These are phyloP conservation scores for Lordiphosa stackelbergi DNA, from an alignment of 1,140 invertebrate genomes.

Conservation along the genomic window DNA sequence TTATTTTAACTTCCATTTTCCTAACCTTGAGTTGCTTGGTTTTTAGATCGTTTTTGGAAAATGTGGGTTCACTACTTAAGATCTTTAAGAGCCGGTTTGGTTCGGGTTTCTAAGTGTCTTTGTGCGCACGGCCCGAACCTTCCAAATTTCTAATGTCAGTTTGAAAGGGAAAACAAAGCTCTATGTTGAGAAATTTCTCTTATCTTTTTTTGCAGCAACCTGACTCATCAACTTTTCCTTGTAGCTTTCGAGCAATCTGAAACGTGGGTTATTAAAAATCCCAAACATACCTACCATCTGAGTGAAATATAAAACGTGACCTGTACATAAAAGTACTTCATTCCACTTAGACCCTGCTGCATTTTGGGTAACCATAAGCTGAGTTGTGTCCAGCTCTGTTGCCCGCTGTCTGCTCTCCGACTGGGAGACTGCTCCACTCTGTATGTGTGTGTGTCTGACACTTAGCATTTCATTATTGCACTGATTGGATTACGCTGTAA, in stretches of 20 bases:
- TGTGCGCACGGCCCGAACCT: too few species aligned
- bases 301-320: constrained; percentile 38
- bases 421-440: constrained; percentile 9
- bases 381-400: constrained; percentile 6
- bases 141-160: too few species aligned
- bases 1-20: too few species aligned
- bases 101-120: too few species aligned
- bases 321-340: background rate
- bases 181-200: too few species aligned
- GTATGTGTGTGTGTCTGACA: constrained; percentile 32
- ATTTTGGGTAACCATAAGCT: constrained; percentile 26
- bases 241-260: background rate
- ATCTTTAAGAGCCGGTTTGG: too few species aligned
- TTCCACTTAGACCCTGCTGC: constrained; percentile 29
- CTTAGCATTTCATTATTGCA: constrained; percentile 54
- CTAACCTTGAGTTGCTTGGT: too few species aligned
- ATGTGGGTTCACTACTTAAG: too few species aligned
- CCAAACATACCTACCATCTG: background rate
- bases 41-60: too few species aligned
- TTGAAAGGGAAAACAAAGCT: too few species aligned
- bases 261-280: constrained; percentile 13
- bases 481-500: constrained; percentile 51
- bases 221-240: too few species aligned
- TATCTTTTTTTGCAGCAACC: too few species aligned
- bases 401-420: constrained; percentile 8